Evolutionary conservation across 2,113 vertebrate genomes (phyloP), one percentile per base, ranked within the genome.

Genomic region (Panurus biarmicus): DNA sequence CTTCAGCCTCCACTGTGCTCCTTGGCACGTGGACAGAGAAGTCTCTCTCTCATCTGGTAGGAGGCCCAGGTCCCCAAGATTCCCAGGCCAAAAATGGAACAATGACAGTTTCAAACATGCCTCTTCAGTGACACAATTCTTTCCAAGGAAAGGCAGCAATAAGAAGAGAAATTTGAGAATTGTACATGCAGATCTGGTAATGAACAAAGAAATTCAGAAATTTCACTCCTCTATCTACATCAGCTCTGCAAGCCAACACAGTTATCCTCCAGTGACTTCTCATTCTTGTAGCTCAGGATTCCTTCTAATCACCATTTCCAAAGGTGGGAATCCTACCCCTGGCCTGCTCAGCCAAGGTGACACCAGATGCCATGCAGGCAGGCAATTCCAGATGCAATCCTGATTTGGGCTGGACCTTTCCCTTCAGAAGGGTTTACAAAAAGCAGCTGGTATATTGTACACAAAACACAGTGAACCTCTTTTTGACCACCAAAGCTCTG

Each of bases 21-120:
- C 21, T 17, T 28, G 44, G 48, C 18, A 65, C 0, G 0, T 15
- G 7, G 12, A 82, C 36, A 61, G 1, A 74, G 21, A 80, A 81
- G 29, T 44, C 12, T 54, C 22, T 72, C 11, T 77, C 58, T 72
- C 38, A 73, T 17, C 47, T 38, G 11, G 24, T 19, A 80, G 26
- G 14, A 91, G 11, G 29, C 42, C 10, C 47, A 56, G 26, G 35
- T 58, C 38, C 36, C 36, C 36, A 79, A 13, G n/a, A 62, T 22
- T 35, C 2, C 3, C 40, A 51, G 33, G 48, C 45, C 65, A 35
- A 81, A 72, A 67, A 61, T 50, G 12, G 2, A 79, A 31, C 9
- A 44, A 36, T 51, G 70, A n/a, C 9, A 64, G 28, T 50, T 83
- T 80, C 51, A 70, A 83, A 83, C 16, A 31, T 12, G 12, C 19